Percentiles rank a stretch among this genome's conserved stretches.
Evolutionary conservation across 2,888 invertebrate genomes (phyloP).

Genomic region (Autographa pulchrina): DNA sequence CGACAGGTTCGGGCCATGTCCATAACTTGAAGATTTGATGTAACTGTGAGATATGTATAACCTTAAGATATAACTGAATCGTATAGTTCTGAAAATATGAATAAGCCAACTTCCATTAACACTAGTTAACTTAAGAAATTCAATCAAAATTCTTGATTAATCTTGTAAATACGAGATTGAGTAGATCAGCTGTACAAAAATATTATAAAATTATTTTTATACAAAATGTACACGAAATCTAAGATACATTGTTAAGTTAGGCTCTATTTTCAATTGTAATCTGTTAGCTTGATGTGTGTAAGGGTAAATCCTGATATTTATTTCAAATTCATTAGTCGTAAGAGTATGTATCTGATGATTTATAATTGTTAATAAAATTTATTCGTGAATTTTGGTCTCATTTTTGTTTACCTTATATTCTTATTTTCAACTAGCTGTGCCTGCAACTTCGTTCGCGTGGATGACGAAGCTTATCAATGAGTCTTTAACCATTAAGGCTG

Average conservation of each 20-base stretch:
- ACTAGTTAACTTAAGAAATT: conserved; percentile 7
- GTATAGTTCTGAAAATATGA: not conserved
- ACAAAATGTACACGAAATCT: conserved; percentile 19
- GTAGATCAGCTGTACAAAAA: conserved; percentile 12
- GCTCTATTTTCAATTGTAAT: conserved; percentile 29
- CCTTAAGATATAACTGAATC: not conserved
- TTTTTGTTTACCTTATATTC: not conserved
- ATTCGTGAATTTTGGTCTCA: conserved; percentile 20
- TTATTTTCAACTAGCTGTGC: too few species aligned
- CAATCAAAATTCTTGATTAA: not conserved
- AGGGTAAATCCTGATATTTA: conserved; percentile 53
- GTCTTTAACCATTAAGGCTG: too few species aligned
- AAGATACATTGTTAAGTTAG: conserved; percentile 11
- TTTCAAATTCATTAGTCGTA: conserved; percentile 58
- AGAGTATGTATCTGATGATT: conserved; percentile 53
- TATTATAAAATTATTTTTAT: conserved; percentile 33
- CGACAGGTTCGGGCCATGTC: conserved; percentile 21
- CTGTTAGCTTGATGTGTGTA: conserved; percentile 49
- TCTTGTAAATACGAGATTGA: conserved; percentile 11
- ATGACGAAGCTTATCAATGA: too few species aligned
- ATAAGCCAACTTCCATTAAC: conserved; percentile 26
- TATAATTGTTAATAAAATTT: conserved; percentile 57
- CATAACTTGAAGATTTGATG: conserved; percentile 9
- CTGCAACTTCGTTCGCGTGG: too few species aligned
- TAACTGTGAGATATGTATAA: conserved; percentile 21